phyloP scores from a whole-genome alignment of 2,888 invertebrate species.

The Hyles lineata region DNA sequence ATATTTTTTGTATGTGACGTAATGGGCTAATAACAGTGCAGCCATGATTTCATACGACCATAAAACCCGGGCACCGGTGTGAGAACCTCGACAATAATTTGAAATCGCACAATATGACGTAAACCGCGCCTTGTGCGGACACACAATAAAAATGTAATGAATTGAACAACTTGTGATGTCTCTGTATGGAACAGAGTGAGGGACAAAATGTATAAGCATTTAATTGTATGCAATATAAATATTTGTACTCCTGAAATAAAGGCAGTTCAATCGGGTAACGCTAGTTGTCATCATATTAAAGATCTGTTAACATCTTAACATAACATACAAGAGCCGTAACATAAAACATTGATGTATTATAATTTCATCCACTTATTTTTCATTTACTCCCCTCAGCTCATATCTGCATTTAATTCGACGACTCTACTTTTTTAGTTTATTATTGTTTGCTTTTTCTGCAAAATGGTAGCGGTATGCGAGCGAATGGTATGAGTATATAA shows the following conservation, averaged over 20 bases:
- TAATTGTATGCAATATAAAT: conserved; percentile 4
- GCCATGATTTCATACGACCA: conserved; percentile 39
- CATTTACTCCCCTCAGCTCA: too few species aligned
- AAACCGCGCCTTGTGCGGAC: conserved; percentile 37
- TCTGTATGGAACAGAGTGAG: neutral
- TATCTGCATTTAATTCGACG: neutral
- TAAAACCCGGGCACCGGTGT: conserved; percentile 31
- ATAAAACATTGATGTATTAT: too few species aligned
- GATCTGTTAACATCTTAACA: neutral
- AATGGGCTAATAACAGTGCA: neutral
- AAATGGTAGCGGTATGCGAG: too few species aligned
- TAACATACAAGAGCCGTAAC: neutral
- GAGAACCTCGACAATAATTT: conserved; percentile 18
- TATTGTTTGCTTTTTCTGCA: too few species aligned
- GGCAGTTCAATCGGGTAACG: neutral
- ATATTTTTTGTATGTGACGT: conserved; percentile 5
- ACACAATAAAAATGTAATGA: conserved; percentile 32
- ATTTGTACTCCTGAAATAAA: neutral
- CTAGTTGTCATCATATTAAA: neutral
- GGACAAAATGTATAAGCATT: neutral
- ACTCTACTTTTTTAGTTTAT: too few species aligned
- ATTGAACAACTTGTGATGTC: conserved; percentile 29
- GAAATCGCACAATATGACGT: conserved; percentile 35
- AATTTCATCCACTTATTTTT: too few species aligned
- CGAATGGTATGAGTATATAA: too few species aligned